A percentile compares a stretch with the other conserved stretches of the same genome.
These are phyloP conservation scores for Drosophila persimilis DNA, from an alignment of 1,140 invertebrate genomes.

Conservation along the genomic window DNA sequence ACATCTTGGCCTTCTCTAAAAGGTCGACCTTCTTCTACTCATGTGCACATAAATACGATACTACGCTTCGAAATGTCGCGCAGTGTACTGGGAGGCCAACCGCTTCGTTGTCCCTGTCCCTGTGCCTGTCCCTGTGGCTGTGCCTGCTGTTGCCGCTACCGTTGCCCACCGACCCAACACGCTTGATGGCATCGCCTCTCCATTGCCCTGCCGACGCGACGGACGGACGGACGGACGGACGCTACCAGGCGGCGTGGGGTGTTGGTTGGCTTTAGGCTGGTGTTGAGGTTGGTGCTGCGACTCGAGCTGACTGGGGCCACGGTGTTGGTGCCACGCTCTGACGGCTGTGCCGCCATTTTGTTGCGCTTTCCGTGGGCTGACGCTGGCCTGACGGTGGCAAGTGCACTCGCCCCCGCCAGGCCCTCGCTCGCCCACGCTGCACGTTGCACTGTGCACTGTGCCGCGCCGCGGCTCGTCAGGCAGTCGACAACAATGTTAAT, in stretches of 20 bases:
- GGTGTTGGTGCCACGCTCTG: constrained; percentile 70
- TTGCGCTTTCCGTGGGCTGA: constrained; percentile 46
- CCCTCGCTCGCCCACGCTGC: constrained; percentile 18
- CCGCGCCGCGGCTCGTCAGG: constrained; percentile 32
- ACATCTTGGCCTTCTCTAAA: too few species aligned
- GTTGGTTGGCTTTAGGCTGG: constrained; percentile 38
- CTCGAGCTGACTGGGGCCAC: constrained; percentile 1
- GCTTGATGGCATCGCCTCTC: constrained; percentile 59
- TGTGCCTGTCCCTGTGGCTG: too few species aligned
- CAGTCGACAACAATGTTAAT: constrained; percentile 81
- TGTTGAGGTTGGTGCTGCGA: constrained; percentile 19
- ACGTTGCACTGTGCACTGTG: constrained; percentile 11
- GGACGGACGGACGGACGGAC: too few species aligned
- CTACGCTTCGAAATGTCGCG: constrained; percentile 3
- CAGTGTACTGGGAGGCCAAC: constrained; percentile 31
- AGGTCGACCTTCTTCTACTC: too few species aligned
- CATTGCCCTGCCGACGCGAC: neutral
- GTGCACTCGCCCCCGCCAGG: constrained; percentile 34
- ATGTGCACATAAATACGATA: too few species aligned
- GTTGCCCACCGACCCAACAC: constrained; percentile 56
- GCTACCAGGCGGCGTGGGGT: constrained; percentile 7
- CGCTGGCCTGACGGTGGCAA: constrained; percentile 35
- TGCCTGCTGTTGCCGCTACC: constrained; percentile 18
- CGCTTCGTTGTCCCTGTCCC: constrained; percentile 24
- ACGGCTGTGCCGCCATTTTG: constrained; percentile 73